Evolutionary conservation across 2,888 invertebrate species (phyloP), one percentile per base, ranked within the genome.

Genomic region (Limnephilus rhombicus): DNA sequence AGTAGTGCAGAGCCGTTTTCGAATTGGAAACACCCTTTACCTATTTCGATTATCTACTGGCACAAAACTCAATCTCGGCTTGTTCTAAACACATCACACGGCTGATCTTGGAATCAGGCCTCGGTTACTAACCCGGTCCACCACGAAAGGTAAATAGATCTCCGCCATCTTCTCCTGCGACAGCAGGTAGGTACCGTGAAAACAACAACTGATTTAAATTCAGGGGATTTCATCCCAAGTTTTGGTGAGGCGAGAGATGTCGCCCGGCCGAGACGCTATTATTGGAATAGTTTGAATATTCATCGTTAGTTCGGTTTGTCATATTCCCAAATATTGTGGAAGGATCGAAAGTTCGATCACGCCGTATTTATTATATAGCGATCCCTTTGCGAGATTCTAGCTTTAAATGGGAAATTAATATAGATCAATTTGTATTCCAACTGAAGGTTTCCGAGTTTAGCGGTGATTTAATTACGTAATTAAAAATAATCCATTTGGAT

Each of bases 111-210:
- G 68, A 68, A 68, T 1, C 68, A n/a, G 68, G 68, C 68, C 24
- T 68, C 68, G 24, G 24, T 24, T 68, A 24, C 68, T 24, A 24
- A n/a, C 68, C 68, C n/a, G 68, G 68, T 68, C 68, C 68, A 68
- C 68, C 68, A n/a, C 68, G 68, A 68, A 68, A 68, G 68, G 68
- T 68, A 68, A 68, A 68, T 68, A 68, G 68, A 68, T 68, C 68
- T 2, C 68, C 9, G 68, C 68, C 68, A 68, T n/a, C 68, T n/a
- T 68, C 68, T n/a, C 68, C 68, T 53, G 53, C 68, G 24, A 24
- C 9, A 7, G 68, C 24, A 68, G 68, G 68, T 68, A 68, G 68
- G 9, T 68, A 18, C 68, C 68, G 68, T 68, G 24, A 24, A 68
- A 68, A 68, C 68, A 68, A 68, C 68, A 68, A 68, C 68, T 68